Conservation (phyloP, 2,888 invertebrate genomes). For the Drosophila robusta region DNA sequence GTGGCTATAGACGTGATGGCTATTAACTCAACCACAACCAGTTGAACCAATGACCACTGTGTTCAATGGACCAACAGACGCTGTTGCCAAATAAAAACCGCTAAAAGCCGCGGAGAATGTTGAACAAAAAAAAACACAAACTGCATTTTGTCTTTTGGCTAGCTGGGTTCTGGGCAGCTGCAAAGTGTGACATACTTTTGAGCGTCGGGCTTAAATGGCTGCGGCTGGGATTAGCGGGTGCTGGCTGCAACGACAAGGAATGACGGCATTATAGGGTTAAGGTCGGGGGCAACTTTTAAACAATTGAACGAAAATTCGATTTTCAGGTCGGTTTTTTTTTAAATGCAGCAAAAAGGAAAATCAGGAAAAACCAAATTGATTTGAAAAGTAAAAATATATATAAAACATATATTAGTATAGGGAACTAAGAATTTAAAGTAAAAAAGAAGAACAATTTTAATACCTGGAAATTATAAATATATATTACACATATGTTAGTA, state of each 20-base stretch:
- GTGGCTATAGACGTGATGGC: conserved; percentile 25
- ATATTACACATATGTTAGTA: too few relatives aligned
- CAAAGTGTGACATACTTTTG: conserved; percentile 59
- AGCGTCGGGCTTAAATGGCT: conserved; percentile 33
- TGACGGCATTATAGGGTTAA: background rate
- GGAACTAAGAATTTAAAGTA: too few relatives aligned
- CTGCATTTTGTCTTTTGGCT: conserved; percentile 11
- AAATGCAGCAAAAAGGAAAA: too few relatives aligned
- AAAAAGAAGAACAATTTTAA: too few relatives aligned
- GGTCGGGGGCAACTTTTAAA: background rate
- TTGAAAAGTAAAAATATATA: too few relatives aligned
- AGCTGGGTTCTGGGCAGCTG: background rate
- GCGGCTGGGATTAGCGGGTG: background rate
- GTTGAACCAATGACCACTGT: conserved; percentile 14
- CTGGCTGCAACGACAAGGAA: conserved; percentile 1
- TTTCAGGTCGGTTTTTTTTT: too few relatives aligned
- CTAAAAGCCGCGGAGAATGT: conserved; percentile 54
- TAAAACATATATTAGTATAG: too few relatives aligned
- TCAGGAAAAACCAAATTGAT: too few relatives aligned
- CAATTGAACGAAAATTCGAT: too few relatives aligned
- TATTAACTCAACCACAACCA: conserved; percentile 51
- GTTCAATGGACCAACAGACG: conserved; percentile 34
- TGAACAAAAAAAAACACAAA: conserved; percentile 61
- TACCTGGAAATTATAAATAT: too few relatives aligned
- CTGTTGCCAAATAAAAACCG: conserved; percentile 30